Evolutionary conservation across 1,140 invertebrate genomes (phyloP), one percentile per base, ranked within the genome.

Genomic region (Drosophila eugracilis): DNA sequence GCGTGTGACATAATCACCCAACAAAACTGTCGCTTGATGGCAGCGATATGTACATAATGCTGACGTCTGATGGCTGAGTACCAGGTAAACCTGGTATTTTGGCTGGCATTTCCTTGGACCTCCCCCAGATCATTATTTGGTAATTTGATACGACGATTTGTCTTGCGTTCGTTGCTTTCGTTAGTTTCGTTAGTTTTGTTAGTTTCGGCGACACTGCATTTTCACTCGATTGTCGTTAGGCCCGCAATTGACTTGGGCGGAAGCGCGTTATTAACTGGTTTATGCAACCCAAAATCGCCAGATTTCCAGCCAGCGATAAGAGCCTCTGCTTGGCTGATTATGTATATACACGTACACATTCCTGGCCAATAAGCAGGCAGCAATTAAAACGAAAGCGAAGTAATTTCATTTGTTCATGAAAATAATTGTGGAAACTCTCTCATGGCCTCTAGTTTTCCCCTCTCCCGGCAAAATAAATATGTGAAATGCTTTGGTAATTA

Each of bases 111-210:
- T 69, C 37, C 57, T 75, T 45, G 42, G 60, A 15, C 41, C 55
- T 19, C 21, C 37, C 48, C n/a, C 30, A 42, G 65, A 67, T 44
- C 75, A 84, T 88, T 44, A 59, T 88, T 89, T 86, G 75, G 88
- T 90, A 90, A 90, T 90, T 90, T 90, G 88, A 90, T 90, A 90
- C 88, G 81, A 90, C 81, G 70, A 86, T 90, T 90, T 90, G 84
- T 84, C 83, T 89, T 75, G 73, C 79, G 73, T 75, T 88, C 69
- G 75, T 84, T 85, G 75, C 66, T 39, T 50, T 74, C 34, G 34
- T 12, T 32, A 32, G 28, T 32, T 26, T 26, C 1, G 30, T n/a
- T n/a, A n/a, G 26, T 7, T 32, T 32, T 32, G 30, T 32, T 12
- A 12, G 30, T 3, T 12, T 3, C 30, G 48, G 63, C 66, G 50